These are phyloP conservation scores for Tragelaphus strepsiceros DNA, from an alignment of 2,113 vertebrate genomes.

Conservation along the genomic window DNA sequence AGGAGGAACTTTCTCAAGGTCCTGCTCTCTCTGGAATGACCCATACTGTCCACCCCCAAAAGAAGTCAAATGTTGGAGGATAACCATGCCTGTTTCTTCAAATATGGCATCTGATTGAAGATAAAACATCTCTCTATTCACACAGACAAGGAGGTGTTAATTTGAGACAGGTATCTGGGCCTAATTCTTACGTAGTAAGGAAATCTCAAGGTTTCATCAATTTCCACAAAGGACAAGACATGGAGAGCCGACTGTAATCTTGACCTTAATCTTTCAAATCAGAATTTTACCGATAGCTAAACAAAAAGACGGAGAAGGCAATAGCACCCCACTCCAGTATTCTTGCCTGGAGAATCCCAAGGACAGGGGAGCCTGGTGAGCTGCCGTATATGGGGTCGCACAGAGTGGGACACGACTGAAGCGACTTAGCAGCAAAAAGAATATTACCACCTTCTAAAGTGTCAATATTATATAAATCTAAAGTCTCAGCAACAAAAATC, in stretches of 20 bases:
- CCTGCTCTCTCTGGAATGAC: neutral
- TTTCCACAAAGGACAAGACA: neutral
- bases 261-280: conserved; percentile 17
- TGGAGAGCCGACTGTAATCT: neutral
- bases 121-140: neutral
- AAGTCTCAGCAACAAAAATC: conserved; percentile 5
- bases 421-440: neutral
- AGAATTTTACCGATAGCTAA: neutral
- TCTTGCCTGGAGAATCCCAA: too few species aligned
- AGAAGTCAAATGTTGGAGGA: neutral
- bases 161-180: neutral
- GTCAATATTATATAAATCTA: neutral
- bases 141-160: neutral
- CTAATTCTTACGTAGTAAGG: neutral
- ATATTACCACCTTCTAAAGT: neutral
- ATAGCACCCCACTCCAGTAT: too few species aligned
- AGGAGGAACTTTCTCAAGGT: neutral
- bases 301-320: neutral
- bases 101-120: neutral
- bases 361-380: too few species aligned
- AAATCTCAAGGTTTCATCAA: neutral
- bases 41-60: neutral
- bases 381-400: too few species aligned
- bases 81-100: neutral
- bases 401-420: too few species aligned